phyloP scores from a whole-genome alignment of 2,797 vertebrate species.

The Etheostoma nigrum region DNA sequence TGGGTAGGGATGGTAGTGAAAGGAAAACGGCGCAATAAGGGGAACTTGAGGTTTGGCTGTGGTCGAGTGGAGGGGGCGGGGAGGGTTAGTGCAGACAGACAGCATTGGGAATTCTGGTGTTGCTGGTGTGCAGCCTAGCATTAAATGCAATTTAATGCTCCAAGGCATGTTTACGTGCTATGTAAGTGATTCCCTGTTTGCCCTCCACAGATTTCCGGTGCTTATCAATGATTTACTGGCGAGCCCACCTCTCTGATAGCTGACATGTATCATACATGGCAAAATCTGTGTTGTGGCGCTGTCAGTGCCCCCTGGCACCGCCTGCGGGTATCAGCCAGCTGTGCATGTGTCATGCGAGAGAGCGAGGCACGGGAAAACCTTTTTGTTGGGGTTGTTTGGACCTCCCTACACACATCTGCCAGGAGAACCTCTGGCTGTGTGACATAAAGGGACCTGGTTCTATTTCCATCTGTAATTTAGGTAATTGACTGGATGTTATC shows the following conservation, averaged over 20 bases:
- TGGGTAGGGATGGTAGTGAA: conserved; percentile 25
- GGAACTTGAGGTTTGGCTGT: conserved; percentile 57
- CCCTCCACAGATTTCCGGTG: conserved; percentile 37
- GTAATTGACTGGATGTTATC: conserved; percentile 70
- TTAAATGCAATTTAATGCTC: conserved; percentile 79
- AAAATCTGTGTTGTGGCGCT: conserved; percentile 20
- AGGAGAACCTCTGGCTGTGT: conserved; percentile 54
- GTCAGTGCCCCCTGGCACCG: conserved; percentile 12
- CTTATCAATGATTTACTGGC: conserved; percentile 71
- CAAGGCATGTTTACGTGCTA: conserved; percentile 63
- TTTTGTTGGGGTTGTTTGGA: conserved; percentile 27
- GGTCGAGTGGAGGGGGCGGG: conserved; percentile 28
- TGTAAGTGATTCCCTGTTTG: conserved; percentile 65
- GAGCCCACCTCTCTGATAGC: conserved; percentile 5
- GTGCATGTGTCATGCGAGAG: conserved; percentile 20
- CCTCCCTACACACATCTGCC: conserved; percentile 48
- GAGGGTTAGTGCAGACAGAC: conserved; percentile 44
- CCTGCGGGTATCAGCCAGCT: conserved; percentile 38
- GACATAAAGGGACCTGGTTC: conserved; percentile 61
- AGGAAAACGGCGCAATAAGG: conserved; percentile 30
- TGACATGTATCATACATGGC: conserved; percentile 43
- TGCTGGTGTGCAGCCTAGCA: conserved; percentile 69
- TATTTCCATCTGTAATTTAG: conserved; percentile 71
- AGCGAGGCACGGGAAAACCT: background rate
- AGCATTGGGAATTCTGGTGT: conserved; percentile 68